phyloP scores from a whole-genome alignment of 2,797 vertebrate genomes.

The Pelodytes ibericus region DNA sequence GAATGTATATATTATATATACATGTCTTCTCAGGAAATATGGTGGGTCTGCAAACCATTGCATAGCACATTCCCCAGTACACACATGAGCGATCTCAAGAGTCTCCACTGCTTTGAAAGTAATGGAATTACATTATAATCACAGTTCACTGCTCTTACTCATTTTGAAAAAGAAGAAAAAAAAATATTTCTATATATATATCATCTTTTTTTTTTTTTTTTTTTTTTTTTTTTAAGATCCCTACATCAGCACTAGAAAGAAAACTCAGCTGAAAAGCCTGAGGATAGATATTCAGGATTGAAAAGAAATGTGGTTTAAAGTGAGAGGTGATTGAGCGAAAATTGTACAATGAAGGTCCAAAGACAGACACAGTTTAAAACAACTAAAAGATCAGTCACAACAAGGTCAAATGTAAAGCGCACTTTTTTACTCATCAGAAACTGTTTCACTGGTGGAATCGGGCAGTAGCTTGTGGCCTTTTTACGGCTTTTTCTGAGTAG shows the following conservation, averaged over 20 bases:
- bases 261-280: constrained; percentile 27
- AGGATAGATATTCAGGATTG: constrained; percentile 20
- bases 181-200: neutral
- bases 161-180: constrained; percentile 57
- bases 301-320: constrained; percentile 38
- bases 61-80: constrained; percentile 43
- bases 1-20: neutral
- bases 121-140: constrained; percentile 66
- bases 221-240: constrained; percentile 60
- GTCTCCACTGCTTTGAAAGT: constrained; percentile 63
- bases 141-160: constrained; percentile 66
- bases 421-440: constrained; percentile 5
- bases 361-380: constrained; percentile 16
- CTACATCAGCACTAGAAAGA: constrained; percentile 35
- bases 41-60: constrained; percentile 10
- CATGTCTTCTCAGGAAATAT: neutral
- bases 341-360: constrained; percentile 31
- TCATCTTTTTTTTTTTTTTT: constrained; percentile 55
- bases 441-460: neutral
- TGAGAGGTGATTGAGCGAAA: constrained; percentile 32
- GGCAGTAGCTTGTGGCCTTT: neutral
- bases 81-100: constrained; percentile 63
- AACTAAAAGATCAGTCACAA: constrained; percentile 3
- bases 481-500: neutral
- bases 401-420: constrained; percentile 11